These are phyloP conservation scores for Chloroclystis v-ata DNA, from an alignment of 2,888 invertebrate species.

Conservation along the genomic window DNA sequence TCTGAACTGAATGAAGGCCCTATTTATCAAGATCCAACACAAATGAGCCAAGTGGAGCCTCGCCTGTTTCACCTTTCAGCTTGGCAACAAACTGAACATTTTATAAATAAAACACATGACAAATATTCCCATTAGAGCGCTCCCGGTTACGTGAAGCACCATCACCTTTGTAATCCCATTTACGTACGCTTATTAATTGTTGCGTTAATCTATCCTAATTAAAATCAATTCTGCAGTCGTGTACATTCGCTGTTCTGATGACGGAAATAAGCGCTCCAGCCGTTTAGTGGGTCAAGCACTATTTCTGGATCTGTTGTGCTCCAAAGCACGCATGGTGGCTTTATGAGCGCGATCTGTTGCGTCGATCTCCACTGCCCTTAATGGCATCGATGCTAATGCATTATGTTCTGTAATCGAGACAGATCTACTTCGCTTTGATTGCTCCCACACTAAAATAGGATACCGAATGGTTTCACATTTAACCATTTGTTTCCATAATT, in stretches of 20 bases:
- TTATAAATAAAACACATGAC: conserved; percentile 21
- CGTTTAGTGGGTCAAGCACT: conserved; percentile 73
- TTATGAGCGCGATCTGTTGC: conserved; percentile 53
- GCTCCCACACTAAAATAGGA: conserved; percentile 12
- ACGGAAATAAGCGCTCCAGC: conserved; percentile 76
- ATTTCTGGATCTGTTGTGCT: conserved; percentile 70
- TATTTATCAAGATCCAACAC: neutral
- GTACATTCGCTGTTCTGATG: conserved; percentile 56
- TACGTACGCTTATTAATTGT: conserved; percentile 26
- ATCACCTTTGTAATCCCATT: conserved; percentile 21
- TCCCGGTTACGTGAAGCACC: conserved; percentile 13
- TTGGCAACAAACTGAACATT: neutral
- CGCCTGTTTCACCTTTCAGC: conserved; percentile 8
- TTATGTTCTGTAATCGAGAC: conserved; percentile 27
- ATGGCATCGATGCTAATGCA: conserved; percentile 44
- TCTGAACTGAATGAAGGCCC: neutral
- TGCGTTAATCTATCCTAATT: conserved; percentile 46
- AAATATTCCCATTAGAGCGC: conserved; percentile 16
- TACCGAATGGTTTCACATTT: conserved; percentile 7
- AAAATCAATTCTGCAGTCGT: conserved; percentile 44
- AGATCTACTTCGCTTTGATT: conserved; percentile 18
- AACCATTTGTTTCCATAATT: conserved; percentile 10
- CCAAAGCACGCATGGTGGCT: conserved; percentile 58
- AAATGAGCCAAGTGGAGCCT: neutral
- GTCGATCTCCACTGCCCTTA: conserved; percentile 42